These are phyloP conservation scores for Pteromalus puparum DNA, from an alignment of 1,140 invertebrate genomes.

Conservation along the genomic window DNA sequence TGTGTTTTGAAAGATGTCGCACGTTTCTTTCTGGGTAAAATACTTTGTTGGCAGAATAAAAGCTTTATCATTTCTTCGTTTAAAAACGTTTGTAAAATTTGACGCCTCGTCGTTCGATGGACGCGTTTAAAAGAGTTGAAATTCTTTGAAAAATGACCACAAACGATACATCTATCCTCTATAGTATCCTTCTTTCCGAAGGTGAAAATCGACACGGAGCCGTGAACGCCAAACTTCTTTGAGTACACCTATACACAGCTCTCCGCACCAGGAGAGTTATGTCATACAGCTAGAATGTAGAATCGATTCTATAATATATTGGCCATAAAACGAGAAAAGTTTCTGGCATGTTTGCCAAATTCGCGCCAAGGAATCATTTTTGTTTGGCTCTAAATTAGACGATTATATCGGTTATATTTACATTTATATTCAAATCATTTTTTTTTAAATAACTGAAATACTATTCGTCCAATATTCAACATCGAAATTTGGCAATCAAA, in stretches of 20 bases:
- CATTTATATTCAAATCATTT: too few relatives aligned
- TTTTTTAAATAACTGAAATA: too few relatives aligned
- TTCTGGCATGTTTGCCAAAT: neutral
- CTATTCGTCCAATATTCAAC: too few relatives aligned
- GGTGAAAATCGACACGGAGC: conserved; percentile 28
- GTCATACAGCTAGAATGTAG: neutral
- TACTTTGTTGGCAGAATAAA: too few relatives aligned
- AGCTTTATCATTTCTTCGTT: neutral
- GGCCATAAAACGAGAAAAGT: neutral
- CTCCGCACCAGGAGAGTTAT: neutral
- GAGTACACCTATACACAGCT: neutral
- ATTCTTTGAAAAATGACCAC: neutral
- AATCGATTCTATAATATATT: conserved; percentile 44
- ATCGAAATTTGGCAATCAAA: too few relatives aligned
- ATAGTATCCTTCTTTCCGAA: neutral
- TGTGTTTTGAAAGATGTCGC: too few relatives aligned
- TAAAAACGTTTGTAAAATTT: too few relatives aligned
- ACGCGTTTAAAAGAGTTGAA: neutral
- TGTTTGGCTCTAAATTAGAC: too few relatives aligned
- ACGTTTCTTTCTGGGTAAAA: too few relatives aligned
- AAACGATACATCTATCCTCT: conserved; percentile 12
- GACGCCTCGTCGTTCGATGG: neutral
- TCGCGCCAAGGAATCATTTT: neutral
- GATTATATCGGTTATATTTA: too few relatives aligned
- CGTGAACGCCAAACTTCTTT: neutral